A percentile compares a stretch with the other conserved stretches of the same genome.
These are phyloP conservation scores for Mythimna vitellina DNA, from an alignment of 2,888 invertebrate genomes.

Conservation along the genomic window DNA sequence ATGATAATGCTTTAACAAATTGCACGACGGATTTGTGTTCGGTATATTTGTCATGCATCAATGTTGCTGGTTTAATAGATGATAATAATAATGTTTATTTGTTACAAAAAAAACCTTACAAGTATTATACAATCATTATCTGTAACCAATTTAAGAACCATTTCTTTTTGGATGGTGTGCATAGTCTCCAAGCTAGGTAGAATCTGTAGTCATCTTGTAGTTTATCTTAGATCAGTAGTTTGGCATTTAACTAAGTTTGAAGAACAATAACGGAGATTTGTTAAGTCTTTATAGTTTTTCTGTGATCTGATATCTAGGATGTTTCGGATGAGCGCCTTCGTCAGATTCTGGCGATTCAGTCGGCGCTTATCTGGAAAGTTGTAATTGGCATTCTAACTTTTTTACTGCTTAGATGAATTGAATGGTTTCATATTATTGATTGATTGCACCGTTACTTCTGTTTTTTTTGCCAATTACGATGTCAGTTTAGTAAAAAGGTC, in stretches of 20 bases:
- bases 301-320: slow-evolving; percentile 34
- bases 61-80: neutral
- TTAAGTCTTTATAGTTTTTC: slow-evolving; percentile 28
- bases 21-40: neutral
- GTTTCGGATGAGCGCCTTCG: slow-evolving; percentile 51
- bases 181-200: too few species aligned
- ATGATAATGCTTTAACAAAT: slow-evolving; percentile 17
- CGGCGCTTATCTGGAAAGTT: slow-evolving; percentile 43
- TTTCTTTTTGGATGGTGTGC: too few species aligned
- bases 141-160: too few species aligned
- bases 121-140: too few species aligned
- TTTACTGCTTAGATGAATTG: slow-evolving; percentile 21
- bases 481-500: neutral
- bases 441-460: slow-evolving; percentile 12
- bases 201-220: neutral
- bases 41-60: neutral
- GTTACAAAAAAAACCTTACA: too few species aligned
- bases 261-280: slow-evolving; percentile 9
- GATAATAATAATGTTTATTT: neutral
- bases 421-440: slow-evolving; percentile 17
- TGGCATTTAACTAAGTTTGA: slow-evolving; percentile 1
- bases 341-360: slow-evolving; percentile 18
- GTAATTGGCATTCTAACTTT: slow-evolving; percentile 19
- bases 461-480: neutral
- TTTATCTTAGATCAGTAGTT: slow-evolving; percentile 6